Base-by-base conservation (phyloP, 1,140 invertebrate species). In the Lysiphlebus fabarum region DNA sequence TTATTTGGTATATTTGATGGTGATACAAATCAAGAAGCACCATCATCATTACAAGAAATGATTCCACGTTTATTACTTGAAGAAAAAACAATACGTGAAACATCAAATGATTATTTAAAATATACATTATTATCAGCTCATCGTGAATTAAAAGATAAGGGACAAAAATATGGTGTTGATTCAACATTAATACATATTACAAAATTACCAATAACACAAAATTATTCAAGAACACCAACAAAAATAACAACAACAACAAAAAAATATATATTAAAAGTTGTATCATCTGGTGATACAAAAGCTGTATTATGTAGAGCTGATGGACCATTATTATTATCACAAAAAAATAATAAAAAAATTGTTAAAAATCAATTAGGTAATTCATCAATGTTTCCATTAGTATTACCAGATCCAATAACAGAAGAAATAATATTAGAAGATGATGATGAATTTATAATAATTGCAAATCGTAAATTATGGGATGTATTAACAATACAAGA, bases 1-100 rank as follows among this genome's bases (percentile, higher is more conserved):
- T 76, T 93, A 0, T 89, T 92, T 68, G 90, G 90, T 17, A 83
- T 93, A 61, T 91, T 93, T 67, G 90, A 93, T 67, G 87, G 88
- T 0, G 85, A 88, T 65, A 86, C 82, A 50, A 87, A 89, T 66
- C 85, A 81, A 45, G 83, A 85, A 67, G 82, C 87, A 12, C 87
- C 87, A 8, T 82, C 81, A 65, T 81, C 86, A 26, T 79, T 92
- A 48, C 86, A 88, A 51, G 85, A 89, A 67, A 83, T 86, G 56
- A 85, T 92, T 54, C 90, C 90, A 1, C 83, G 89, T 38, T 82
- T 91, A 10, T 74, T 92, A 8, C 70, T 91, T 8, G 89, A 92
- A 74, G 90, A 92, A 73, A 82, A 86, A 64, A 87, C 89, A 0
- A 85, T 91, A 1, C 88, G 90, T 69, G 90, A 92, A 72, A 89